Base-by-base conservation (phyloP, 2,797 vertebrate genomes). In the Salarias fasciatus region DNA sequence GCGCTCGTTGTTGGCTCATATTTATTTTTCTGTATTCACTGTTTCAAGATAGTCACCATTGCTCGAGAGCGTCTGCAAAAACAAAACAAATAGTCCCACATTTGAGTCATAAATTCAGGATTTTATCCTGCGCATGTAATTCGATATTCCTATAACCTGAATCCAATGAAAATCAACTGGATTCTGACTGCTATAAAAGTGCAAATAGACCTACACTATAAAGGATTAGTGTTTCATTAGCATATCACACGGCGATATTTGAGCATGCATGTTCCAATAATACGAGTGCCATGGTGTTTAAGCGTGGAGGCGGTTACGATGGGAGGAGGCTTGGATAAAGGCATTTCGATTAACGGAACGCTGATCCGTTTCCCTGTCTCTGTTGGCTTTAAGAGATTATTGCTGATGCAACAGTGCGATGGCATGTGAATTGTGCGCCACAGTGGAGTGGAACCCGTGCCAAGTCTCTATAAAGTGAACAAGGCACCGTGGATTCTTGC, bases 361-460 rank as follows among this genome's bases (percentile, higher is more conserved):
- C 65, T 72, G 78, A 81, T 85, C 76, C 78, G 38, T 85, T 82
- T 78, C 76, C 74, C 46, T 35, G 71, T 71, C 66, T 86, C 79
- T 49, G 52, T 82, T 85, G 85, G 81, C 72, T 88, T 80, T 80
- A 69, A 79, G 67, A 86, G 88, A 86, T 85, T 84, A 87, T 85
- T 85, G 85, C 88, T 88, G 89, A 87, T 79, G 88, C 86, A 89
- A 88, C 83, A 76, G 86, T 76, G 88, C 82, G 33, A 69, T 80
- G 86, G 84, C 84, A 86, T 78, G 83, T 74, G 70, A 84, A 85
- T 74, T 68, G 79, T 60, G 68, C 24, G 45, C 74, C 28, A 55
- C 79, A 59, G 81, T 77, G 84, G 55, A 75, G 77, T 61, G 73
- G 81, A 87, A 83, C 74, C 78, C 53, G 80, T 83, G 89, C 89